A percentile compares a stretch with the other conserved stretches of the same genome.
Conservation (phyloP, 1,140 invertebrate genomes). For the Penaeus indicus region DNA sequence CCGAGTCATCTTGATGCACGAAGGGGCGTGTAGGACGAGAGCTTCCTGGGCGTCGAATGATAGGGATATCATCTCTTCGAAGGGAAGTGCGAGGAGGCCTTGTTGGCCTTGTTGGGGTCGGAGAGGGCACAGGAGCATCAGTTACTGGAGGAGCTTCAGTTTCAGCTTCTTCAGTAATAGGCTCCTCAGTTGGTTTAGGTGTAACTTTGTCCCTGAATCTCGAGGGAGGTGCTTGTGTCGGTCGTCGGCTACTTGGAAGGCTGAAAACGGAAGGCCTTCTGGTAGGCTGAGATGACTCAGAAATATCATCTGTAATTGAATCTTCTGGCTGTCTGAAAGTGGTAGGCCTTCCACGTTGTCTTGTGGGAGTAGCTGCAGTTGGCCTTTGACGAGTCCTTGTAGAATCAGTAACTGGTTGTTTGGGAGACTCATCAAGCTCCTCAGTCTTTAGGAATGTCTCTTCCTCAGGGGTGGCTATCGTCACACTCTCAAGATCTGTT, state of each 20-base stretch:
- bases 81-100: slow-evolving; percentile 54
- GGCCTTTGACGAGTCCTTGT: no score
- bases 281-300: not conserved
- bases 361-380: not conserved
- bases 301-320: no score
- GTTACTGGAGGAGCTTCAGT: not conserved
- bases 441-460: no score
- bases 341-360: slow-evolving; percentile 2
- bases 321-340: not conserved
- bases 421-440: not conserved
- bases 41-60: slow-evolving; percentile 57
- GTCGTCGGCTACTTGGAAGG: not conserved
- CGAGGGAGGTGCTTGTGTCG: not conserved
- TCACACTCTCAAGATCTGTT: not conserved
- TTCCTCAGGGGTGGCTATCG: not conserved
- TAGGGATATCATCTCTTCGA: slow-evolving; percentile 64
- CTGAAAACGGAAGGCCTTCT: not conserved
- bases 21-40: slow-evolving; percentile 38
- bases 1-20: slow-evolving; percentile 25
- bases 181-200: no score
- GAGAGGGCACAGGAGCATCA: slow-evolving; percentile 34
- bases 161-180: no score
- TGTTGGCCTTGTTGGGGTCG: slow-evolving; percentile 50
- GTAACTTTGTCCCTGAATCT: not conserved
- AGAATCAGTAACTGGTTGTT: no score